Evolutionary conservation across 2,113 vertebrate genomes (phyloP).

Genomic region (Clarias macrocephalus): DNA sequence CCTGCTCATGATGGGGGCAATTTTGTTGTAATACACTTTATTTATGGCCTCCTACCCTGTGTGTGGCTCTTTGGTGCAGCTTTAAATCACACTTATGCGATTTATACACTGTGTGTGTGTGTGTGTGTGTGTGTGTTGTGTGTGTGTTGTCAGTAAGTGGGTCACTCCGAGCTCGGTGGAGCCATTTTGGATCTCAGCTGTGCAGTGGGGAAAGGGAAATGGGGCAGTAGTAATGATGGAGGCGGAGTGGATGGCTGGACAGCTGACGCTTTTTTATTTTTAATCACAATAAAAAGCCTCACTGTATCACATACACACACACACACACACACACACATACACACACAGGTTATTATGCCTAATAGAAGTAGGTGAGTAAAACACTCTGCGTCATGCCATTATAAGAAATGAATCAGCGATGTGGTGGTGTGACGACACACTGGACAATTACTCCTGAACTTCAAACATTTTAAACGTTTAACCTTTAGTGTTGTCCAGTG

Average conservation of each 20-base stretch:
- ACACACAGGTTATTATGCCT: neutral
- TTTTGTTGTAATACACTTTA: neutral
- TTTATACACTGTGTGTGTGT: conserved; percentile 23
- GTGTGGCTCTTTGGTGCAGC: neutral
- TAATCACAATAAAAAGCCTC: neutral
- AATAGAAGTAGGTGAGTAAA: neutral
- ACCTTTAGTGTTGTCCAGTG: neutral
- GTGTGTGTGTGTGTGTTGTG: conserved; percentile 35
- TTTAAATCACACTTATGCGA: conserved; percentile 5
- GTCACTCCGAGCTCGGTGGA: conserved; percentile 22
- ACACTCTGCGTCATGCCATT: neutral
- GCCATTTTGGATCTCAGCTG: conserved; percentile 34
- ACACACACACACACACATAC: neutral
- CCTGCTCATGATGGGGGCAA: conserved; percentile 19
- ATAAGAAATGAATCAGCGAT: neutral
- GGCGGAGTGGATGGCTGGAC: neutral
- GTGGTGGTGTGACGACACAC: neutral
- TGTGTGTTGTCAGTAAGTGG: conserved; percentile 26
- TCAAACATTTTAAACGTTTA: neutral
- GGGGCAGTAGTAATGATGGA: neutral
- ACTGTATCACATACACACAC: neutral
- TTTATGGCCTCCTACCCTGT: conserved; percentile 17
- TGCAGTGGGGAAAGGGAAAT: neutral
- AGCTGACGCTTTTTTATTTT: neutral
- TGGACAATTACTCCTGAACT: neutral